These are phyloP conservation scores for Nesidiocoris tenuis DNA, from an alignment of 2,888 invertebrate genomes.

Conservation along the genomic window DNA sequence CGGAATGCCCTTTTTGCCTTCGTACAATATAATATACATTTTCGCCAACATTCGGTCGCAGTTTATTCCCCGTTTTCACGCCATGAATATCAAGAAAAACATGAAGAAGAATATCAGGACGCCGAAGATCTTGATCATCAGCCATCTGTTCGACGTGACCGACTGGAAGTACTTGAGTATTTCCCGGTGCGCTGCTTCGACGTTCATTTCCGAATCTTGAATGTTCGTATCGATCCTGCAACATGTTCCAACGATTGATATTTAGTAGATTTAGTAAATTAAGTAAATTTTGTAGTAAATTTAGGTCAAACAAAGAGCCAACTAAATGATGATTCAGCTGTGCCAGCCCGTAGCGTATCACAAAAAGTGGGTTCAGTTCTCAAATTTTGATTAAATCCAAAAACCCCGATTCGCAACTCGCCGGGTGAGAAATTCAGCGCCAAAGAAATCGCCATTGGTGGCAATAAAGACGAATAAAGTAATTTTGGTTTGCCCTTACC, in stretches of 20 bases:
- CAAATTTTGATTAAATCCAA: background rate
- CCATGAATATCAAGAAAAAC: slow-evolving; percentile 96
- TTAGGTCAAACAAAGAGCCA: no score
- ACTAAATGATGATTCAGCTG: no score
- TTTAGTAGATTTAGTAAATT: background rate
- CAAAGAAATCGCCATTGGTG: background rate
- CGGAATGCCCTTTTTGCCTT: slow-evolving; percentile 29
- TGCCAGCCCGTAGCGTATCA: no score
- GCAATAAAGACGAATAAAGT: background rate
- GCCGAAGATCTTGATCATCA: slow-evolving; percentile 99
- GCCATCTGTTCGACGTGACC: slow-evolving; percentile 94
- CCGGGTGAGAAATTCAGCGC: no score
- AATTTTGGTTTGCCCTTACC: no score
- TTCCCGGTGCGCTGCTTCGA: slow-evolving; percentile 96
- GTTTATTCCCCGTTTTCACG: slow-evolving; percentile 59
- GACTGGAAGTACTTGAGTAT: slow-evolving; percentile 97
- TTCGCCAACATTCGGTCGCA: background rate
- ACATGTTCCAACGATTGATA: slow-evolving; percentile 29
- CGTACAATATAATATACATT: background rate
- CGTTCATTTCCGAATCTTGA: slow-evolving; percentile 91
- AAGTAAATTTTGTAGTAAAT: no score
- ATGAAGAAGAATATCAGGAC: slow-evolving; percentile 98
- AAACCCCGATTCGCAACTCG: no score
- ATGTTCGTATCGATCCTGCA: slow-evolving; percentile 93
- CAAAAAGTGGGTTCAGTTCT: no score